Evolutionary conservation across 2,888 invertebrate genomes (phyloP), one percentile per base, ranked within the genome.

Genomic region (Oscheius sp.): DNA sequence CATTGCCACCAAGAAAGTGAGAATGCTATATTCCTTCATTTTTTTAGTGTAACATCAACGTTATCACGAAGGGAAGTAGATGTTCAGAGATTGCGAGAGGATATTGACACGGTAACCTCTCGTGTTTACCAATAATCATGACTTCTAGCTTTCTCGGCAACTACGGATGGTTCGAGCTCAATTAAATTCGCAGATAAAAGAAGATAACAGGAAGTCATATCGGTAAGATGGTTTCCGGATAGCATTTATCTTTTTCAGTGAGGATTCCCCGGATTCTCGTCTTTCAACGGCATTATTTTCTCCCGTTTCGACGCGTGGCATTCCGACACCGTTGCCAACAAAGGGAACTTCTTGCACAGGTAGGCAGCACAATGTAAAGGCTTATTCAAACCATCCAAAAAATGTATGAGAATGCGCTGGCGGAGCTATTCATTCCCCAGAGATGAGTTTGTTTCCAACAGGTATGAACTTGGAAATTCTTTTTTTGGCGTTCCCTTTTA

Each of bases 41-140:
- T 17, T 47, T 62, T 3, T 22, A 62, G 62, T 14, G 33, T 28
- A 9, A 33, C 64, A 14, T 22, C 51, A 2, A 64, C 64, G 3
- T 30, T 64, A 17, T 28, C 64, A 9, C 22, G 64, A 17, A 44
- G 62, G 51, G 32, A 69, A 1, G 73, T 75, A 0, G 75, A 75
- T 51, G 75, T 75, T 24, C 68, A 73, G 30, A 51, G 67, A 36
- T 54, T 75, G 9, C 32, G 68, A 22, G 63, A 63, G 22, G 75
- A 75, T 71, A 75, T 75, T 64, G 73, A 75, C 69, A 68, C 67
- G 45, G 75, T 75, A 67, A 63, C n/a, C n/a, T n/a, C n/a, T n/a
- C n/a, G 41, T 12, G 14, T 41, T 41, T 41, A 44, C 30, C 30
- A 49, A 20, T 41, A 20, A 41, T 41, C 36, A 14, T 8, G 36